Base-by-base conservation (phyloP, 2,888 invertebrate genomes). In the Clusia tigrina region DNA sequence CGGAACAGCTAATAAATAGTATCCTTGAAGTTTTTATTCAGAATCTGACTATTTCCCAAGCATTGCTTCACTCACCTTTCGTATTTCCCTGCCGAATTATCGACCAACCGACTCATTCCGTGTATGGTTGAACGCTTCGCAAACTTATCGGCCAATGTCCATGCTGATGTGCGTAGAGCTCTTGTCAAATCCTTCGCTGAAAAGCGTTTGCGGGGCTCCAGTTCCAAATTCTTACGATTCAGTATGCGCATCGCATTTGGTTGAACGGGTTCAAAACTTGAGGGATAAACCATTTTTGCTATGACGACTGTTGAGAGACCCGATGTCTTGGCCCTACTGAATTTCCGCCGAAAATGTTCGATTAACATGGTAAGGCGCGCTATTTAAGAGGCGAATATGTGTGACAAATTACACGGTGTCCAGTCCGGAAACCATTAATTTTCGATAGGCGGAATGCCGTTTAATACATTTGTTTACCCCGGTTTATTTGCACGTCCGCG, bases 111-210 rank as follows among this genome's bases (percentile, higher is more conserved):
- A 60, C 76, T 79, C 54, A 81, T 60, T 0, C 81, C 81, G 61
- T 81, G 82, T 23, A 81, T 78, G 1, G 82, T 79, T 0, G 80
- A 80, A 1, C 79, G 73, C 2, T 69, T 73, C 5, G 75, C 78
- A 57, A 81, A 81, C 2, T 72, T 69, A 2, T 71, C 15, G 0
- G 77, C 72, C 63, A 81, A 60, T 26, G 71, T 67, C 71, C 74
- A 71, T 9, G 63, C 65, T 9, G 71, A 38, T 42, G 42, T 15
- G 6, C n/a, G 18, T 9, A 48, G 5, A 6, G 18, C 48, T 3
- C 42, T 23, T 55, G 26, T 24, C 1, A 23, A 17, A 9, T 17
- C 15, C 24, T 56, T 52, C n/a, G 17, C 18, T 6, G 22, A 22
- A 9, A 32, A 26, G 56, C 60, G 46, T 1, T 64, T 15, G 1